Base-by-base conservation (phyloP, 2,797 vertebrate species). In the Tragelaphus eurycerus region DNA sequence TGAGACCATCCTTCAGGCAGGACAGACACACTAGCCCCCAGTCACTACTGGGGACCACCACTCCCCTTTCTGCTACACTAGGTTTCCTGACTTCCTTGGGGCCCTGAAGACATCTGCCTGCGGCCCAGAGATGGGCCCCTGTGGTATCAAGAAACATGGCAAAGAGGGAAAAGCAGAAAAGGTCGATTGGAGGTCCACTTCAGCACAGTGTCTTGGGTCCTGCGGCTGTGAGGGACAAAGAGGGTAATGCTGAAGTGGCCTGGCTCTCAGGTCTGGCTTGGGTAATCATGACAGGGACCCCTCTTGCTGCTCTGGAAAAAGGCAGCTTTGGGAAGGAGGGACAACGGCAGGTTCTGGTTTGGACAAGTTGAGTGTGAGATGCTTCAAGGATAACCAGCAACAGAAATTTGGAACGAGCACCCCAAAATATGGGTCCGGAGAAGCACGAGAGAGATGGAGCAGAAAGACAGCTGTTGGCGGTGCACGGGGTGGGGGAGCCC, bases 401-500 rank as follows among this genome's bases (percentile, higher is more conserved):
- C 1, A 38, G 57, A 86, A 62, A 79, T 12, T 92, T 7, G 16
- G 43, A 82, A 55, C 0, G 27, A 50, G 62, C 48, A 34, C 54
- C 55, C 71, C 86, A 59, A 57, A 59, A 25, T 1, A 4, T 1
- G 46, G 46, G 60, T 13, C 29, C 38, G 13, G 55, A 62, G 31
- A 67, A 52, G 62, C 55, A 46, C 1, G 3, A 76, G 43, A 17
- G 14, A 76, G 52, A 82, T 2, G 67, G 19, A 50, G 9, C 0
- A 57, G 38, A 78, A 21, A 92, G 52, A 11, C 7, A 10, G 81
- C 29, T 46, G 4, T 43, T 29, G 2, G n/a, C 19, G 5, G 25
- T 7, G 38, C 7, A 14, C n/a, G 15, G 7, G 1, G 17, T 0
- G 4, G 7, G 15, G 6, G 7, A 14, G 43, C 15, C 21, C 85